Percentiles rank a stretch among this genome's conserved stretches.
Conservation (phyloP, 2,113 vertebrate species). For the Microtus montanus region DNA sequence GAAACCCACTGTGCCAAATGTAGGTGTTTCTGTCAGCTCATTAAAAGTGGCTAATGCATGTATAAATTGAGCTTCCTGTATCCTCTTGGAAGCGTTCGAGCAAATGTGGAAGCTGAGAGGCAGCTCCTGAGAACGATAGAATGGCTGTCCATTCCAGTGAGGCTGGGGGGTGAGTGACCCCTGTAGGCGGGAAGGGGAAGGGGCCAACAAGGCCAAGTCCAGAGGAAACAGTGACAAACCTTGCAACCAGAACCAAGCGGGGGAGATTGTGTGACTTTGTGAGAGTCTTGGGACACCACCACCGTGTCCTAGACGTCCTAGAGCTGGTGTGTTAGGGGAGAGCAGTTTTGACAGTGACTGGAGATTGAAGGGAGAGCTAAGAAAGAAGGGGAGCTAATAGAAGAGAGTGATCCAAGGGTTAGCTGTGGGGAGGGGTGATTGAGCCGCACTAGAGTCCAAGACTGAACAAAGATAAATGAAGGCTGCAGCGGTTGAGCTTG, state of each 20-base stretch:
- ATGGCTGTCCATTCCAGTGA: too few relatives aligned
- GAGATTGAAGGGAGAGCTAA: not conserved
- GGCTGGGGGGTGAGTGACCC: not conserved
- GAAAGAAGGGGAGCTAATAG: not conserved
- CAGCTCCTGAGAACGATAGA: not conserved
- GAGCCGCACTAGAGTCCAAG: not conserved
- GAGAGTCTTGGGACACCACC: not conserved
- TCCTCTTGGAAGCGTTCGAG: not conserved
- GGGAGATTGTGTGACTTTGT: not conserved
- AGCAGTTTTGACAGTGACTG: not conserved
- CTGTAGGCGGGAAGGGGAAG: not conserved
- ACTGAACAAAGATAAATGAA: accelerated
- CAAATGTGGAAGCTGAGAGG: not conserved
- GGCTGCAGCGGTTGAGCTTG: not conserved
- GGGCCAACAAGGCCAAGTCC: not conserved
- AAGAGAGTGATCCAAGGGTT: not conserved
- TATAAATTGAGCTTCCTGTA: not conserved
- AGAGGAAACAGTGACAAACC: not conserved
- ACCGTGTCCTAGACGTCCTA: not conserved
- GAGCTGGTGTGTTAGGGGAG: not conserved
- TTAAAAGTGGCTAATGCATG: accelerated
- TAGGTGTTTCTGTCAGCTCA: not conserved
- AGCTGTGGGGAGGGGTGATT: not conserved
- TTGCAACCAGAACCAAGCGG: accelerated
- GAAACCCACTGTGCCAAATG: not conserved